Percentiles rank a stretch among this genome's conserved stretches.
Evolutionary conservation across 2,888 invertebrate species (phyloP).

Genomic region (Eurytoma californica): DNA sequence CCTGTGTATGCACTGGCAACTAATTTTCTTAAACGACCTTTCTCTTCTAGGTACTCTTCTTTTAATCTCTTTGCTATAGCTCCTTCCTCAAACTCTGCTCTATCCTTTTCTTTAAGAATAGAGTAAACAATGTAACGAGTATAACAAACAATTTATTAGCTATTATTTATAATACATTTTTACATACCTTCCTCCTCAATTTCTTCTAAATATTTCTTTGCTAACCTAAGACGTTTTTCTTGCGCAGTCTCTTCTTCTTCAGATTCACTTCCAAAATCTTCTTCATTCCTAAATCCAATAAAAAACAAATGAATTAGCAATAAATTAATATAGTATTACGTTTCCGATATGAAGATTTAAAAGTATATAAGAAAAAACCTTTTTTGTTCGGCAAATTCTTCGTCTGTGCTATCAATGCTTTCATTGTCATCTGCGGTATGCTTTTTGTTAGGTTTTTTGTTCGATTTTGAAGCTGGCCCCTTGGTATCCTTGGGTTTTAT

Average conservation of each 20-base stretch:
- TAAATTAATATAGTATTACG: constrained; percentile 8
- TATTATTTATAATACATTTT: constrained; percentile 10
- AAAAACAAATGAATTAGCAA: background rate
- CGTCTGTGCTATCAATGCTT: constrained; percentile 71
- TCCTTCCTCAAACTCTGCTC: constrained; percentile 80
- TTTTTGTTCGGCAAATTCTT: constrained; percentile 69
- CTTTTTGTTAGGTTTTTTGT: constrained; percentile 56
- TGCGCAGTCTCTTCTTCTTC: constrained; percentile 89
- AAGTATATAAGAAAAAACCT: constrained; percentile 57
- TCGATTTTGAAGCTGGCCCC: constrained; percentile 57
- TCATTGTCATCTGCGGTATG: constrained; percentile 59
- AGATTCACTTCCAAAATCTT: constrained; percentile 69
- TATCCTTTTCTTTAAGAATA: constrained; percentile 78
- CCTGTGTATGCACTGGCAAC: constrained; percentile 82
- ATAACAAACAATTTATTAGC: constrained; percentile 19
- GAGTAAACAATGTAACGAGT: constrained; percentile 5
- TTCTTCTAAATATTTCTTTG: constrained; percentile 92
- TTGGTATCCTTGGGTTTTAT: constrained; percentile 49
- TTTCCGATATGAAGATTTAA: background rate
- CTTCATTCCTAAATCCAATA: constrained; percentile 38
- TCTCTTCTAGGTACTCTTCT: constrained; percentile 90
- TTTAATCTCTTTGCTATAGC: constrained; percentile 86
- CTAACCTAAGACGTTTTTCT: constrained; percentile 91
- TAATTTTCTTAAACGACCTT: constrained; percentile 85
- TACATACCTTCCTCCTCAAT: constrained; percentile 85